A percentile compares a stretch with the other conserved stretches of the same genome.
Evolutionary conservation across 2,797 vertebrate genomes (phyloP).

Genomic region (Oreochromis grahami): DNA sequence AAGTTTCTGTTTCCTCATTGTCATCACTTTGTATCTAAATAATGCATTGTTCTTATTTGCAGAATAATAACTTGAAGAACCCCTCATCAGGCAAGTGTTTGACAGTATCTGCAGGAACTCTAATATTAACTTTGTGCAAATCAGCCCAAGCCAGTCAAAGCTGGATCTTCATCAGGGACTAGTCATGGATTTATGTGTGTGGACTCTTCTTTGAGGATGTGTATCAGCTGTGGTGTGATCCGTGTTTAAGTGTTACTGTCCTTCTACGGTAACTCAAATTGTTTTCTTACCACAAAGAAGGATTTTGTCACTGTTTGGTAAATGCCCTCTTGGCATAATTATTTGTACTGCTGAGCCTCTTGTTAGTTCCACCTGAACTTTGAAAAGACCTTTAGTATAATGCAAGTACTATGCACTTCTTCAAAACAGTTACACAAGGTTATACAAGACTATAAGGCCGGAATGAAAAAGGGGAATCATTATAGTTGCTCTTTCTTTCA

Average conservation of each 20-base stretch:
- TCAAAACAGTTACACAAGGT: neutral
- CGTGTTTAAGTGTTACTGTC: neutral
- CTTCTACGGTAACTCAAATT: neutral
- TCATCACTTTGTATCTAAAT: neutral
- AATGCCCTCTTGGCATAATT: neutral
- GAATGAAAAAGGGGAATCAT: neutral
- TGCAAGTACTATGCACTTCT: neutral
- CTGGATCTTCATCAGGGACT: constrained; percentile 76
- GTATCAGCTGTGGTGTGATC: neutral
- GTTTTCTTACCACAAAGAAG: neutral
- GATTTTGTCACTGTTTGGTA: neutral
- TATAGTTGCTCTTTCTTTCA: neutral
- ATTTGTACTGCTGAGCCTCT: neutral
- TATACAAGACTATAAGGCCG: neutral
- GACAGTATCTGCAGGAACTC: constrained; percentile 53
- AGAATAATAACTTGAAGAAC: constrained; percentile 76
- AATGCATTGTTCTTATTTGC: neutral
- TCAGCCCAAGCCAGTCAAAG: constrained; percentile 63
- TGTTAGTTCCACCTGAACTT: neutral
- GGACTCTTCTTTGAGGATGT: neutral
- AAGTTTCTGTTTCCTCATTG: constrained; percentile 14
- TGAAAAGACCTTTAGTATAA: neutral
- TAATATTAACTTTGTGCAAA: constrained; percentile 67
- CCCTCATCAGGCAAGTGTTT: constrained; percentile 71
- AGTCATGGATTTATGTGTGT: neutral